Base-by-base conservation (phyloP, 2,888 invertebrate genomes). In the Microplitis deprimator region DNA sequence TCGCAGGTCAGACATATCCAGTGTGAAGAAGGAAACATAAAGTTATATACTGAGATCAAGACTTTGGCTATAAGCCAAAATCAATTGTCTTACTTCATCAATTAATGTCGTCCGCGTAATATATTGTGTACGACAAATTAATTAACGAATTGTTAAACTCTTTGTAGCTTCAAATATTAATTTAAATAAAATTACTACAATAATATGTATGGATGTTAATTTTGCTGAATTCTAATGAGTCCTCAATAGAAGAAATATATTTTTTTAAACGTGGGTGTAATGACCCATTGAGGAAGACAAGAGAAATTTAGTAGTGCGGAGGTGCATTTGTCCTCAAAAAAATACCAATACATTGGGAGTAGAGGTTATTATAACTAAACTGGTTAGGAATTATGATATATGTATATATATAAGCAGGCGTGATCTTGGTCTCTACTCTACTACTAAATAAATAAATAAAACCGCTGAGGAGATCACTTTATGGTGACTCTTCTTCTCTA, bases 401-500 rank as follows among this genome's bases (percentile, higher is more conserved):
- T 77, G 60, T 71, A 74, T 59, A 62, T 6, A 16, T 62, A 62
- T 16, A 62, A 65, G 6, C 80, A 72, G 79, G 76, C 81, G 73
- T 77, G 70, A 78, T 81, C 74, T 77, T 77, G 79, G 75, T 69
- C 77, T 73, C 78, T 77, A 74, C 77, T 29, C 78, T 76, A 78
- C 77, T 78, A 72, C 73, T 50, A 50, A 50, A 50, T 50, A 50
- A 50, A 50, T 50, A 50, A 13, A 50, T 13, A 50, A 50, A 50
- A 50, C 50, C 50, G 50, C 50, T 50, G 50, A 50, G 6, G 50
- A 50, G 13, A 5, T 13, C 78, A 77, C 76, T 75, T 68, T 73
- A 71, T 75, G 72, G 73, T 68, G 68, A 10, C 70, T 72, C 59
- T 69, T 73, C 69, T 71, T 61, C 67, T 50, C 71, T 68, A 17